These are phyloP conservation scores for Sebastes oblongus DNA, from an alignment of 2,797 vertebrate species.

Conservation along the genomic window DNA sequence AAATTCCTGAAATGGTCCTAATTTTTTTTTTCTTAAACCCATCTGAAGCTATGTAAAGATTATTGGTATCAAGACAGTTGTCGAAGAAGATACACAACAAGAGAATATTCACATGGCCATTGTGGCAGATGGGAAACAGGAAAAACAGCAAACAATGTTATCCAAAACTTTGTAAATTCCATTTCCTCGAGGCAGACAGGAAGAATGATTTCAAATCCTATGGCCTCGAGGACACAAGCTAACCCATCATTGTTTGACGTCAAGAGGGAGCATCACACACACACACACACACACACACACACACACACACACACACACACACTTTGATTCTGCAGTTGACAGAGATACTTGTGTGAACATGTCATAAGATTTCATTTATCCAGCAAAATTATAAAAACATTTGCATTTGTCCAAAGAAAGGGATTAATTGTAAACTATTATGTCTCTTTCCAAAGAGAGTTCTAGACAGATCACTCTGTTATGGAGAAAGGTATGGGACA, in stretches of 20 bases:
- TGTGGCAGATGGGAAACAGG: conserved; percentile 17
- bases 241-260: conserved; percentile 21
- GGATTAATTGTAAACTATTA: background rate
- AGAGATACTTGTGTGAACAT: background rate
- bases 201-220: conserved; percentile 2
- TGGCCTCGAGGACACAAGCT: conserved; percentile 26
- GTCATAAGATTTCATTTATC: background rate
- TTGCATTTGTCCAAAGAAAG: background rate
- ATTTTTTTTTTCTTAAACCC: background rate
- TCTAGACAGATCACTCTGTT: background rate
- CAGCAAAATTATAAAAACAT: background rate
- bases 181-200: conserved; percentile 18
- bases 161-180: conserved; percentile 5
- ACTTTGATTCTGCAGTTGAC: background rate
- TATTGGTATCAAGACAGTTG: background rate
- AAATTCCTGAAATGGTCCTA: background rate
- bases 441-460: background rate
- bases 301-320: background rate
- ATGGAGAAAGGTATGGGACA: background rate
- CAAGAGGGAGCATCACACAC: background rate
- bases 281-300: background rate
- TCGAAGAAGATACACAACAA: background rate
- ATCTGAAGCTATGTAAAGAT: background rate
- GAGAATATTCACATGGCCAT: background rate
- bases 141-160: conserved; percentile 45